phyloP scores from a whole-genome alignment of 2,888 invertebrate species.

The Sinodicranocentrus sp. region DNA sequence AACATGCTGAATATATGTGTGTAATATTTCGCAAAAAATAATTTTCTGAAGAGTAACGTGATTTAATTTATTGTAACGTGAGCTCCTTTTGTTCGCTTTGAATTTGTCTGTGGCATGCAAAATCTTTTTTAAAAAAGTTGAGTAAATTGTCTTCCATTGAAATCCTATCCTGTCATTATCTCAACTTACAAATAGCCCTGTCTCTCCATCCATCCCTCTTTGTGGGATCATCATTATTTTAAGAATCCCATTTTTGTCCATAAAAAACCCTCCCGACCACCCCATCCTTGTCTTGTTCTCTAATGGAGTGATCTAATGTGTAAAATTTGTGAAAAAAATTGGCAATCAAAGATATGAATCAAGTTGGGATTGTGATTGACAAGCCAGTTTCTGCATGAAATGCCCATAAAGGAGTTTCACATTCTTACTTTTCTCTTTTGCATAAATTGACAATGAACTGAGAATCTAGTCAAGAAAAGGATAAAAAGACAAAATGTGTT shows the following conservation, averaged over 20 bases:
- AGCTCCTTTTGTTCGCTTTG: conserved; percentile 34
- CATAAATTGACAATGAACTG: no score
- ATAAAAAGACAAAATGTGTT: conserved; percentile 24
- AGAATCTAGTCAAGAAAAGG: no score
- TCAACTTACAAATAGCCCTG: not conserved
- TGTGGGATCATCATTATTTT: conserved; percentile 50
- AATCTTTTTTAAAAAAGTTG: not conserved
- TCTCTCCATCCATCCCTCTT: not conserved
- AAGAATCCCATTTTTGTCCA: conserved; percentile 25
- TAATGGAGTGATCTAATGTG: conserved; percentile 20
- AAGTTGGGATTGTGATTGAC: conserved; percentile 30
- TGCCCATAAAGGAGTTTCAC: conserved; percentile 34
- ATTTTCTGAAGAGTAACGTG: conserved; percentile 64
- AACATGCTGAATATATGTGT: conserved; percentile 35
- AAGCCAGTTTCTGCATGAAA: conserved; percentile 34
- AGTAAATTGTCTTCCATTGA: conserved; percentile 31
- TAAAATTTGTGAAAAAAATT: conserved; percentile 8
- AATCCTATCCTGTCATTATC: conserved; percentile 40
- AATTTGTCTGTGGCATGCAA: not conserved
- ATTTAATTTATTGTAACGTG: conserved; percentile 68
- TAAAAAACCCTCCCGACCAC: not conserved
- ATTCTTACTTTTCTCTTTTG: no score
- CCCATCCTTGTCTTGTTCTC: not conserved
- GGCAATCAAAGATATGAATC: conserved; percentile 25
- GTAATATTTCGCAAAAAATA: conserved; percentile 52